A percentile compares a stretch with the other conserved stretches of the same genome.
Evolutionary conservation across 2,888 invertebrate genomes (phyloP).

Genomic region (Mesorhabditis sp.): DNA sequence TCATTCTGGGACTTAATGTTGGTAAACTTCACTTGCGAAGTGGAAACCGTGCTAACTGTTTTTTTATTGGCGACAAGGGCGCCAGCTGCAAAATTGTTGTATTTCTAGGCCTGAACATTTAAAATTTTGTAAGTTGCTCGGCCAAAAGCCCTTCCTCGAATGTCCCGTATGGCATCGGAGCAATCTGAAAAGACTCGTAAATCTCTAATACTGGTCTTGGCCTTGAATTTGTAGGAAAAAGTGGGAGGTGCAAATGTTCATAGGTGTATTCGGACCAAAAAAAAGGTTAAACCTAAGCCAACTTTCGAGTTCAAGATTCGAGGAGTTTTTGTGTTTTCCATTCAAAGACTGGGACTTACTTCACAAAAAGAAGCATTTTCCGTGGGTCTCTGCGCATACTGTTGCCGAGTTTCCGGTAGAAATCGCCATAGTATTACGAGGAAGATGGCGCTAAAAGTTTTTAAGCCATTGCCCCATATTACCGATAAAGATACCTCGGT

Average conservation of each 20-base stretch:
- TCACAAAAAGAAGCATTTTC: not conserved
- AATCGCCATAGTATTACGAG: slow-evolving; percentile 34
- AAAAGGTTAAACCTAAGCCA: no score
- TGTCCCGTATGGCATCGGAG: slow-evolving; percentile 2
- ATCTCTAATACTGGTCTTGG: no score
- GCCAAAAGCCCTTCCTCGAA: slow-evolving; percentile 6
- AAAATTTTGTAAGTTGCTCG: not conserved
- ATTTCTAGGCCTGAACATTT: no score
- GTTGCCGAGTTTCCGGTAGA: slow-evolving; percentile 34
- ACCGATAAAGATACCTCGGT: slow-evolving; percentile 26
- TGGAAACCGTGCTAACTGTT: no score
- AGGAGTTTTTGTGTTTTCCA: no score
- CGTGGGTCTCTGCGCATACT: not conserved
- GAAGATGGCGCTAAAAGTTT: slow-evolving; percentile 29
- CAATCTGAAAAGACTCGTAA: not conserved
- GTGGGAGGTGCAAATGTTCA: no score
- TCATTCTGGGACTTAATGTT: no score
- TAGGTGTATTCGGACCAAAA: no score
- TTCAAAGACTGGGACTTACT: not conserved
- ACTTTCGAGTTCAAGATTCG: not conserved
- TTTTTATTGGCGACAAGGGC: no score
- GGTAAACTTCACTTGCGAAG: no score
- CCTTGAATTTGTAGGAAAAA: no score
- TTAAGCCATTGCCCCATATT: not conserved
- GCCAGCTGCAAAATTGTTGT: no score